A percentile compares a stretch with the other conserved stretches of the same genome.
These are phyloP conservation scores for Hirtodrosophila confusa DNA, from an alignment of 2,888 invertebrate species.

Conservation along the genomic window DNA sequence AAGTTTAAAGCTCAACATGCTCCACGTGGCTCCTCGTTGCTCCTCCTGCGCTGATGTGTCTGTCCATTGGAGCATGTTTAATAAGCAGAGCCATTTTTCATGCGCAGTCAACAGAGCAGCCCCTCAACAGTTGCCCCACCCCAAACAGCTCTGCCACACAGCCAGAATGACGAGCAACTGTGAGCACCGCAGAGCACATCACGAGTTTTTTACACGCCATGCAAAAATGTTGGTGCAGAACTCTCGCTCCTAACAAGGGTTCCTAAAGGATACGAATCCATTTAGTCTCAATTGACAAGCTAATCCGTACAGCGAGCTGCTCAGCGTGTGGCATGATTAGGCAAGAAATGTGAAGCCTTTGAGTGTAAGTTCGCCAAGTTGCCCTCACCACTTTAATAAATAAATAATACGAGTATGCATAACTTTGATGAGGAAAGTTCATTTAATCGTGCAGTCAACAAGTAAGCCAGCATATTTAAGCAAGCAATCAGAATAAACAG, in stretches of 20 bases:
- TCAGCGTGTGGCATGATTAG: constrained; percentile 5
- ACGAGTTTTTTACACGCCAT: constrained; percentile 30
- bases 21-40: neutral
- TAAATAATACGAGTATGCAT: too few relatives aligned
- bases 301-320: constrained; percentile 8
- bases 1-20: constrained; percentile 64
- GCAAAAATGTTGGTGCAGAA: constrained; percentile 46
- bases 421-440: too few relatives aligned
- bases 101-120: constrained; percentile 58
- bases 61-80: constrained; percentile 72
- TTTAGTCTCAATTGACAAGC: constrained; percentile 14
- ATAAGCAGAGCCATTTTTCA: constrained; percentile 71
- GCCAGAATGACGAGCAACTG: constrained; percentile 30
- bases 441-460: neutral
- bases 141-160: constrained; percentile 25
- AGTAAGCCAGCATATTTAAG: neutral
- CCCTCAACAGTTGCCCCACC: constrained; percentile 21
- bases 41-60: constrained; percentile 37
- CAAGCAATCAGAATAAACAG: neutral
- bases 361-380: neutral
- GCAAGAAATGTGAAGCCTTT: neutral
- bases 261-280: neutral
- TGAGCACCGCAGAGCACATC: constrained; percentile 26
- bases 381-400: neutral
- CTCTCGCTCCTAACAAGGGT: too few relatives aligned